phyloP scores from a whole-genome alignment of 1,140 invertebrate genomes.

The Drosophila saltans region DNA sequence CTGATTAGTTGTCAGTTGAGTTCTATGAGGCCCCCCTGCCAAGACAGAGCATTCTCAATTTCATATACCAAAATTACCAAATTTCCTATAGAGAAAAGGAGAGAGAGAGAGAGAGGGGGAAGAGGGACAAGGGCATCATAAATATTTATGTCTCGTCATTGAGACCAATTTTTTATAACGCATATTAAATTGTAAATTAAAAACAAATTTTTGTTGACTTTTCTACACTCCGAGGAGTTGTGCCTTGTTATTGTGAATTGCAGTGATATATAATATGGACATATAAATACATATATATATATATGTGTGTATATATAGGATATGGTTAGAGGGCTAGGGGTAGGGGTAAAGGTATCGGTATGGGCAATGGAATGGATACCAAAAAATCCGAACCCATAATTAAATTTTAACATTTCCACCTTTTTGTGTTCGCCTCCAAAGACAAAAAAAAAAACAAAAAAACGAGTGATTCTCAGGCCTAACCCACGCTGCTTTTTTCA shows the following conservation, averaged over 20 bases:
- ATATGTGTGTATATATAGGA: not conserved
- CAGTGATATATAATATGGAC: conserved; percentile 49
- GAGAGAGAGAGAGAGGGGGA: not conserved
- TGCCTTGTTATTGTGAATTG: conserved; percentile 60
- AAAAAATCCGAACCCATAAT: conserved; percentile 72
- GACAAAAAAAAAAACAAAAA: not conserved
- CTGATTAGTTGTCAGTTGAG: not conserved
- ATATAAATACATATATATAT: not conserved
- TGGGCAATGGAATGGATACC: conserved; percentile 16
- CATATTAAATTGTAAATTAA: conserved; percentile 82
- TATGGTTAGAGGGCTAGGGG: not conserved
- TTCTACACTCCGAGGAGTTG: conserved; percentile 61
- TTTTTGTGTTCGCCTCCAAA: conserved; percentile 53
- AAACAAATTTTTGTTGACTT: conserved; percentile 81
- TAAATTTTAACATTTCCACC: conserved; percentile 81
- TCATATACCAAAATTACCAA: not conserved
- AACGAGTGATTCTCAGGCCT: conserved; percentile 41
- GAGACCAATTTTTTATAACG: conserved; percentile 80
- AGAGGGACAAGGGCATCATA: conserved; percentile 63
- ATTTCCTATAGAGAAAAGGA: not conserved
- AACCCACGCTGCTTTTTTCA: conserved; percentile 60
- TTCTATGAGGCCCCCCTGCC: not conserved
- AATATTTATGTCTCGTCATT: conserved; percentile 79
- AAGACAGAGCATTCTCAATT: conserved; percentile 10
- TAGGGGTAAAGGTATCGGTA: not conserved